A percentile compares a stretch with the other conserved stretches of the same genome.
phyloP scores from a whole-genome alignment of 2,797 vertebrate species.

The Valencia hispanica region DNA sequence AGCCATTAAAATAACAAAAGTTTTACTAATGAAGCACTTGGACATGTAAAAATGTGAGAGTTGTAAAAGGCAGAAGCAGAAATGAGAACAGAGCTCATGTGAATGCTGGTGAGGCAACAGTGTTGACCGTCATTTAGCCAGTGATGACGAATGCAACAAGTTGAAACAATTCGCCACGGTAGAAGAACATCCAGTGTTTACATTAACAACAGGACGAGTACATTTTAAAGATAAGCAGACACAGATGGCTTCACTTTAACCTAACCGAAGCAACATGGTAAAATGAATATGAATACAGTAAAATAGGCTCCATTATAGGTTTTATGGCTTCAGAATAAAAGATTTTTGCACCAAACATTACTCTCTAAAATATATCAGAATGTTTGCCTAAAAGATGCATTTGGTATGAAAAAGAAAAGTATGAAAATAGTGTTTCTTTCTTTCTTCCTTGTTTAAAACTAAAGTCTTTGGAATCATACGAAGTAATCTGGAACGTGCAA shows the following conservation, averaged over 20 bases:
- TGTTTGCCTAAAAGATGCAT: constrained; percentile 51
- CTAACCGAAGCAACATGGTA: not conserved
- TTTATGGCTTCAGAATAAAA: constrained; percentile 64
- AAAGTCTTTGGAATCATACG: constrained; percentile 53
- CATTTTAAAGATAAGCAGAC: constrained; percentile 6
- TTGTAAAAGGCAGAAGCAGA: constrained; percentile 12
- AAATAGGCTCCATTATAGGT: constrained; percentile 54
- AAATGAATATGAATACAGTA: constrained; percentile 16
- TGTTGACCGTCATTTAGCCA: constrained; percentile 12
- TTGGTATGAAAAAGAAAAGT: constrained; percentile 50
- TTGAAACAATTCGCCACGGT: not conserved
- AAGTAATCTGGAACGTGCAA: not conserved
- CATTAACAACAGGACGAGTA: not conserved
- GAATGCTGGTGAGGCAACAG: constrained; percentile 36
- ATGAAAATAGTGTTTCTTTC: constrained; percentile 53
- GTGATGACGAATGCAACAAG: not conserved
- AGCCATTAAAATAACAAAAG: not conserved
- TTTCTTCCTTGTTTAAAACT: not conserved
- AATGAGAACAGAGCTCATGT: constrained; percentile 16
- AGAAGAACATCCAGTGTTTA: constrained; percentile 20
- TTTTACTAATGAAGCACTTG: not conserved
- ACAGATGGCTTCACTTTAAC: constrained; percentile 14
- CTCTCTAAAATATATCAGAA: constrained; percentile 20
- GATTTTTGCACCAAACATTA: constrained; percentile 53
- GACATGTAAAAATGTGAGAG: constrained; percentile 31